phyloP scores from a whole-genome alignment of 35 echinoderm and acorn worm genomes.

The Lytechinus variegatus region DNA sequence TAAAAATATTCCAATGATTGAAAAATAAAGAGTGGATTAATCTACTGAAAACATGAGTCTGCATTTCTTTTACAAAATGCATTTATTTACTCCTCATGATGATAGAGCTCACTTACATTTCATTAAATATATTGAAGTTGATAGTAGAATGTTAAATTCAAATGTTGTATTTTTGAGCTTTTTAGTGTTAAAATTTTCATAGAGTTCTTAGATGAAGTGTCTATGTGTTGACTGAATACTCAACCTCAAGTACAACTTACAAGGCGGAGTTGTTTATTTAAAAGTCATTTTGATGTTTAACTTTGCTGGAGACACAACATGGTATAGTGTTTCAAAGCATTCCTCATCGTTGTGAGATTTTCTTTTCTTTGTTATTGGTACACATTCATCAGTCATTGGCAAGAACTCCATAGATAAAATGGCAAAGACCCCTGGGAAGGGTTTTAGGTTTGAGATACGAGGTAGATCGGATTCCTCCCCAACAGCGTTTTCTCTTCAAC shows the following conservation, averaged over 20 bases:
- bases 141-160: too few relatives aligned
- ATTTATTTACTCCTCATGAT: neutral
- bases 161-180: neutral
- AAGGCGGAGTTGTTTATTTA: conserved; percentile 19
- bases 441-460: conserved; percentile 4
- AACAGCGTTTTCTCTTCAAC: neutral
- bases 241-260: neutral
- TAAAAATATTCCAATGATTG: neutral
- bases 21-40: neutral
- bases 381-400: neutral
- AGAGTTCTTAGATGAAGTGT: neutral
- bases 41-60: neutral
- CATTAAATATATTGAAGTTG: too few relatives aligned
- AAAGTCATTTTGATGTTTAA: conserved; percentile 7
- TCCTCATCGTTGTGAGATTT: neutral
- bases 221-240: neutral
- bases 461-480: neutral
- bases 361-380: neutral
- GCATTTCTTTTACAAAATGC: neutral
- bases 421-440: conserved; percentile 6
- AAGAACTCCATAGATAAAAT: neutral
- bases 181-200: neutral
- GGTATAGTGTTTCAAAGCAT: neutral
- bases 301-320: neutral
- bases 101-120: too few relatives aligned